A percentile compares a stretch with the other conserved stretches of the same genome.
These are phyloP conservation scores for Chelonus insularis DNA, from an alignment of 1,140 invertebrate species.

Conservation along the genomic window DNA sequence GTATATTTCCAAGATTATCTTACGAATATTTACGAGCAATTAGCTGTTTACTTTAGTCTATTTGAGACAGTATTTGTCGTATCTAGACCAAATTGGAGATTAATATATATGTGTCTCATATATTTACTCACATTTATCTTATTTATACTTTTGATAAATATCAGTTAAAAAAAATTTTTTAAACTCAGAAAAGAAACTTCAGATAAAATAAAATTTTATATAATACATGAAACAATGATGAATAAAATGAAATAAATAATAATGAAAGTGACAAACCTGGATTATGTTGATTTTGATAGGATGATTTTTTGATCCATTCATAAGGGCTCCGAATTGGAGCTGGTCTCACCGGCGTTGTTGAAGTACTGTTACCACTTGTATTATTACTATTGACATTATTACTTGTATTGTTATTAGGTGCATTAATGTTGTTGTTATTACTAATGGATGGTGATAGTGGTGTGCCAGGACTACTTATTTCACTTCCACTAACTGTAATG, in stretches of 20 bases:
- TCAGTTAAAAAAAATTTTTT: no score
- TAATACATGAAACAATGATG: neutral
- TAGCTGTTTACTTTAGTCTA: conserved; percentile 15
- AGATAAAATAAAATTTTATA: no score
- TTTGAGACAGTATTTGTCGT: conserved; percentile 8
- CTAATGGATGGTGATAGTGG: conserved; percentile 39
- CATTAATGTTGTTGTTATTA: conserved; percentile 33
- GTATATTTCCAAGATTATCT: conserved; percentile 8
- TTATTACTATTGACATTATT: neutral
- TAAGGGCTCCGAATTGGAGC: conserved; percentile 74
- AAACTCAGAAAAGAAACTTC: no score
- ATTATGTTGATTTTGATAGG: conserved; percentile 79
- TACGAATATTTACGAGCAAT: conserved; percentile 22
- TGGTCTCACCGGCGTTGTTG: conserved; percentile 58
- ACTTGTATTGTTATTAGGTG: conserved; percentile 34
- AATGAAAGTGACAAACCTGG: conserved; percentile 67
- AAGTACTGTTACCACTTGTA: conserved; percentile 27
- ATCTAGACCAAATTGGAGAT: conserved; percentile 23
- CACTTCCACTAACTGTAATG: conserved; percentile 68
- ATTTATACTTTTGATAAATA: no score
- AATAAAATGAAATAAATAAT: neutral
- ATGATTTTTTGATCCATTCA: conserved; percentile 88
- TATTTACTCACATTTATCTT: no score
- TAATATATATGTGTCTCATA: no score
- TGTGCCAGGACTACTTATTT: conserved; percentile 67